Evolutionary conservation across 2,888 invertebrate genomes (phyloP).

Genomic region (Perdita meconis): DNA sequence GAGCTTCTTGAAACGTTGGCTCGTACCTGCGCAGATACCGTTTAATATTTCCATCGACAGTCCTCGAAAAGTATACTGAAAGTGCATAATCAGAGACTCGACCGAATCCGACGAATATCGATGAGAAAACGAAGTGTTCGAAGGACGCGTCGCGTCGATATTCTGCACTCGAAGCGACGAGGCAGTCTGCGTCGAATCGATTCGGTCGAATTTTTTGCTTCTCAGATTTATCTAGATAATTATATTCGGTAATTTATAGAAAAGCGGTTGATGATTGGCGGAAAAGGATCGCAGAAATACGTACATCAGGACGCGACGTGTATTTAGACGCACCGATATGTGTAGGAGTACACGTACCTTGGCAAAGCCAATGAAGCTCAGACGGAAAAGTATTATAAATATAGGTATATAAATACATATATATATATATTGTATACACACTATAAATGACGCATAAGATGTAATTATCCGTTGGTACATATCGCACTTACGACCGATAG

Average conservation of each 20-base stretch:
- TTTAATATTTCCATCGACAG: slow-evolving; percentile 50
- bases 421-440: slow-evolving; percentile 51
- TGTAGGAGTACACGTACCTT: slow-evolving; percentile 40
- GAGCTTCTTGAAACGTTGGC: neutral
- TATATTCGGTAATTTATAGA: slow-evolving; percentile 32
- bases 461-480: slow-evolving; percentile 78
- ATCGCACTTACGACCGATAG: slow-evolving; percentile 70
- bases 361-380: slow-evolving; percentile 42
- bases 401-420: slow-evolving; percentile 58
- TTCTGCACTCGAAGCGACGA: no score
- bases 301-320: slow-evolving; percentile 18
- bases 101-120: slow-evolving; percentile 42
- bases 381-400: slow-evolving; percentile 63
- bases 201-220: slow-evolving; percentile 52
- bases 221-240: slow-evolving; percentile 61
- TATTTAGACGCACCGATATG: slow-evolving; percentile 33
- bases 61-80: slow-evolving; percentile 66
- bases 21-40: slow-evolving; percentile 27
- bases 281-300: slow-evolving; percentile 14
- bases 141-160: neutral
- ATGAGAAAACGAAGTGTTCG: neutral
- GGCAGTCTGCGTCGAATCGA: no score
- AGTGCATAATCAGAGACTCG: slow-evolving; percentile 64
- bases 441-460: slow-evolving; percentile 51
- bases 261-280: slow-evolving; percentile 14